phyloP scores from a whole-genome alignment of 2,113 vertebrate genomes.

The Prinia subflava region DNA sequence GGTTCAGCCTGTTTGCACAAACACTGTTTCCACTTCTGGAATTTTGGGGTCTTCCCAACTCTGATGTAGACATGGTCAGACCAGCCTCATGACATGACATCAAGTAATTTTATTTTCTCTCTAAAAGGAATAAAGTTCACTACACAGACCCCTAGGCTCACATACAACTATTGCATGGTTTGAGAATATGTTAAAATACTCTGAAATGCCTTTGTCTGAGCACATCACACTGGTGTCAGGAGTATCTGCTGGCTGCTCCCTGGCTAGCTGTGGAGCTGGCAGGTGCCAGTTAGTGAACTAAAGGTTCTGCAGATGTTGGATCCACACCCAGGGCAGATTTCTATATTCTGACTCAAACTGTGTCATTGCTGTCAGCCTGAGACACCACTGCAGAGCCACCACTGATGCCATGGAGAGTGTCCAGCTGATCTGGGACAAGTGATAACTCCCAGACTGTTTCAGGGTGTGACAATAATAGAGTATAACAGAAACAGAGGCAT shows the following conservation, averaged over 20 bases:
- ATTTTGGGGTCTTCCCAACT: not conserved
- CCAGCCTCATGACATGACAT: not conserved
- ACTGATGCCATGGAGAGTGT: not conserved
- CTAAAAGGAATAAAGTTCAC: not conserved
- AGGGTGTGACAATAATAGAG: not conserved
- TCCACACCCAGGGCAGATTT: not conserved
- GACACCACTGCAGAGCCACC: not conserved
- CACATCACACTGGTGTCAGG: not conserved
- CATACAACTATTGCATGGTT: not conserved
- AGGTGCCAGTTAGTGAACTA: not conserved
- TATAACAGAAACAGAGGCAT: not conserved
- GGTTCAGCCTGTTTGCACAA: not conserved
- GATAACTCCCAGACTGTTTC: not conserved
- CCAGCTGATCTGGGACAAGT: not conserved
- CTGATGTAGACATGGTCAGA: not conserved
- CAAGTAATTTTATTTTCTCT: not conserved
- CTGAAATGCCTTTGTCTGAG: not conserved
- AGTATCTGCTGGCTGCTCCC: not conserved
- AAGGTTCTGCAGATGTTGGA: not conserved
- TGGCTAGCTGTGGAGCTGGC: not conserved
- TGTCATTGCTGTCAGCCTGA: not conserved
- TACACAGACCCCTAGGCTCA: not conserved
- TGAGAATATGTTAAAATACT: not conserved
- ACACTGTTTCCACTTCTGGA: not conserved
- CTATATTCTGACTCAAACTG: fast-evolving